Conservation (phyloP, 2,797 vertebrate genomes). For the Knipowitschia caucasica region DNA sequence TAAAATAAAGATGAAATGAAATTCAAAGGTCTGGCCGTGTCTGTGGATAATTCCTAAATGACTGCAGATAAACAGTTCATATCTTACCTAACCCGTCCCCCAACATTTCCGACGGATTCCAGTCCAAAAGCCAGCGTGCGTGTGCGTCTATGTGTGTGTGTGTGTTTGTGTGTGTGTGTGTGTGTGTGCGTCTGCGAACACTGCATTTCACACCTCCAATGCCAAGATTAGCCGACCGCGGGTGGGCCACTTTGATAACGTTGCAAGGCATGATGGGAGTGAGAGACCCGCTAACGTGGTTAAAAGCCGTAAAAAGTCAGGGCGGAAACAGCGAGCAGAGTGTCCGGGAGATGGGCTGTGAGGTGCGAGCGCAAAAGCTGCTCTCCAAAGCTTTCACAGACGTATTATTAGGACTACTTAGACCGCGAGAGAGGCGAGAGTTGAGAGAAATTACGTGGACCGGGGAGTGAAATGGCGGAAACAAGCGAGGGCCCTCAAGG, state of each 20-base stretch:
- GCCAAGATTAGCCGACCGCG: conserved; percentile 57
- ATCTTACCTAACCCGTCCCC: conserved; percentile 17
- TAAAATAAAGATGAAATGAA: background rate
- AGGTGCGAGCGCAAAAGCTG: conserved; percentile 53
- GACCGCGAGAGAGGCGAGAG: conserved; percentile 30
- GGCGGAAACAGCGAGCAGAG: conserved; percentile 61
- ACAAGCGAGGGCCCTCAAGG: conserved; percentile 52
- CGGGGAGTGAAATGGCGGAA: conserved; percentile 57
- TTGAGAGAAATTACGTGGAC: conserved; percentile 49
- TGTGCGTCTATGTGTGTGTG: too few relatives aligned
- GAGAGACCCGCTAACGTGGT: conserved; percentile 48
- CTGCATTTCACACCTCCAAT: conserved; percentile 59
- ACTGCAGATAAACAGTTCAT: conserved; percentile 7
- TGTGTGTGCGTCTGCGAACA: conserved; percentile 42
- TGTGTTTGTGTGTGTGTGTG: too few relatives aligned
- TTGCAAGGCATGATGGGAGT: conserved; percentile 55
- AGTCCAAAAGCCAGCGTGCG: conserved; percentile 29
- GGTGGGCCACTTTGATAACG: conserved; percentile 62
- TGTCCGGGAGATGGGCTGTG: conserved; percentile 47
- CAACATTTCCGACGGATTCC: conserved; percentile 37
- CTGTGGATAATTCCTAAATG: conserved; percentile 26
- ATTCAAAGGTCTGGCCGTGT: background rate
- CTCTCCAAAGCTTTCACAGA: conserved; percentile 62
- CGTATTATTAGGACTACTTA: conserved; percentile 66
- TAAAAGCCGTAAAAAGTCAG: conserved; percentile 56